These are phyloP conservation scores for Bicyclus anynana DNA, from an alignment of 1,140 invertebrate species.

Conservation along the genomic window DNA sequence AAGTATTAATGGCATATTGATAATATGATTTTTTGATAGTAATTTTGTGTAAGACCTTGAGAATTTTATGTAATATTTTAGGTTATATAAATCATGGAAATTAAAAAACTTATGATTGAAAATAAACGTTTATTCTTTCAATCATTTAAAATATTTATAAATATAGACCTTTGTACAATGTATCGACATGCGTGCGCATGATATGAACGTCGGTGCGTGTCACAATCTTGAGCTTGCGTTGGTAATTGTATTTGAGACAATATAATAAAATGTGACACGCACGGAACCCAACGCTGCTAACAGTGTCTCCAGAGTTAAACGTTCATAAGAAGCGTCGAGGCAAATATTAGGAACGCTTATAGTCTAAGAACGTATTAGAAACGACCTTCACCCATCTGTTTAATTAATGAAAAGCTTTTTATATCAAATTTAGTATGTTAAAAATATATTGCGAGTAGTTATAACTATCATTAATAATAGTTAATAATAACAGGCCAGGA, in stretches of 20 bases:
- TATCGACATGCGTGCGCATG: slow-evolving; percentile 56
- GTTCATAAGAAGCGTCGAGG: slow-evolving; percentile 19
- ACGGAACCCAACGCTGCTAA: slow-evolving; percentile 4
- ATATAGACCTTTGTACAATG: slow-evolving; percentile 75
- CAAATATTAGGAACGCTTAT: slow-evolving; percentile 42
- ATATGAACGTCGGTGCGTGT: slow-evolving; percentile 37
- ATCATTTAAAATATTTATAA: slow-evolving; percentile 75
- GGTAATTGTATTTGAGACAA: slow-evolving; percentile 6
- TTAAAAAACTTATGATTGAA: slow-evolving; percentile 33
- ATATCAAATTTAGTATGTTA: too few relatives aligned
- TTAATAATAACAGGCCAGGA: too few relatives aligned
- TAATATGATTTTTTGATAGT: neutral
- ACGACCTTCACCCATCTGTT: too few relatives aligned
- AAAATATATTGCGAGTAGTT: too few relatives aligned
- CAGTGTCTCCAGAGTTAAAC: slow-evolving; percentile 11
- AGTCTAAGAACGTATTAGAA: too few relatives aligned
- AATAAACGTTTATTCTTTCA: slow-evolving; percentile 75
- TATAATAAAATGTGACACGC: slow-evolving; percentile 13
- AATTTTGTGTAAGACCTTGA: neutral
- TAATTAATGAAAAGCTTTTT: too few relatives aligned
- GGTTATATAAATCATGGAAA: neutral
- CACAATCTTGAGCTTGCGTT: slow-evolving; percentile 39
- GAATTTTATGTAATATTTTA: neutral
- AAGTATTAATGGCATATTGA: too few relatives aligned
- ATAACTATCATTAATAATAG: too few relatives aligned